Evolutionary conservation across 23 tunicate species (phyloP), one percentile per base, ranked within the genome.

Genomic region (Trididemnum nubilum): DNA sequence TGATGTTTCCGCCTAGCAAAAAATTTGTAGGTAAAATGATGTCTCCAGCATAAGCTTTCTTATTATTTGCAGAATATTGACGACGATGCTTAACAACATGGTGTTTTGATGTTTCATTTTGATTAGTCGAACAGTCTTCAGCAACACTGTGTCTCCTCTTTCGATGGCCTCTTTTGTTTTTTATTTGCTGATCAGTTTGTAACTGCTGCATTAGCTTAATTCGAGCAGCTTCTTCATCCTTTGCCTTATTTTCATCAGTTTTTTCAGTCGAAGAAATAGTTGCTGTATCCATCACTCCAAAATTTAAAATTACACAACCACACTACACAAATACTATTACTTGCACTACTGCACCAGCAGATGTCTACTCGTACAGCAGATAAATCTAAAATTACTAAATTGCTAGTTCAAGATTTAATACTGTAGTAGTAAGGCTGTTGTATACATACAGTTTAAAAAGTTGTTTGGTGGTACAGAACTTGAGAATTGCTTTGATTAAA

Each of bases 1-100:
- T 31, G 12, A 91, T 91, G 72, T 91, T 91, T 67, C 97, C 97
- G 24, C 97, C 97, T 7, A 85, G 83, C 31, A 91, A 44, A 76
- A 91, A 91, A 4, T 91, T 91, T 2, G 83, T 91, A 0, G 97
- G 97, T 12, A 91, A 34, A 32, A 91, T 91, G 31, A 91, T 85
- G 50, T 83, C 84, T 0, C 97, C 90, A 1, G 71, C 82, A 35
- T 57, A 36, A 19, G 58, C 79, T 33, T 81, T 83, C 50, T 85
- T 81, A 19, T 81, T 85, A 36, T 82, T 83, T 22, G 59, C 66
- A 33, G 82, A 65, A 24, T 49, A 36, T 25, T 78, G 83, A 22
- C 84, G 76, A 60, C 90, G 71, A 38, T 85, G 90, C 33, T 85
- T 85, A 21, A 21, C 75, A 31, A 27, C 29, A 34, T 29, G 78